Evolutionary conservation across 2,113 vertebrate species (phyloP).

Genomic region (Labeo rohita): DNA sequence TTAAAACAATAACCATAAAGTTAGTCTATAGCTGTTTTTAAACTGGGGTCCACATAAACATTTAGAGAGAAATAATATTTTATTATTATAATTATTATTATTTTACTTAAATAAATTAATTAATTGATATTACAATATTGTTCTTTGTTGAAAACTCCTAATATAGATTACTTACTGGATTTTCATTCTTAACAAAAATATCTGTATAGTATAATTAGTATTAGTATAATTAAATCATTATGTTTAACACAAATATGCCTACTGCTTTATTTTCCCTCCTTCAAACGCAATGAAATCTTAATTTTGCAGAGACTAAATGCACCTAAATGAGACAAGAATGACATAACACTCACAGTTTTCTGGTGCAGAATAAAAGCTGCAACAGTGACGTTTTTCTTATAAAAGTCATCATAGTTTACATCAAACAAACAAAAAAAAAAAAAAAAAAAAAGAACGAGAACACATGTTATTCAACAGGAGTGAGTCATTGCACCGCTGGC

Average conservation of each 20-base stretch:
- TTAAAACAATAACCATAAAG: too few relatives aligned
- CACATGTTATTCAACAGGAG: constrained; percentile 13
- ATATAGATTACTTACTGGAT: not conserved
- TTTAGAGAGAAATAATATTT: too few relatives aligned
- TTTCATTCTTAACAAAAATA: not conserved
- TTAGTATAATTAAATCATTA: not conserved
- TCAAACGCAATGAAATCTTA: not conserved
- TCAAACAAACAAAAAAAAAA: constrained; percentile 11
- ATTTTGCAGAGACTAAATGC: not conserved
- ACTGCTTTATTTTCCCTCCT: not conserved
- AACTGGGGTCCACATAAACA: too few relatives aligned
- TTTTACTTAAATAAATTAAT: too few relatives aligned
- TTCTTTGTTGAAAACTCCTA: not conserved
- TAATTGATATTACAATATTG: not conserved
- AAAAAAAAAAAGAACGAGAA: not conserved
- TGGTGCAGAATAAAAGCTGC: not conserved
- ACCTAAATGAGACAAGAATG: not conserved
- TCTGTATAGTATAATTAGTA: not conserved
- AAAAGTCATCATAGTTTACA: constrained; percentile 42
- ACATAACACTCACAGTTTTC: not conserved
- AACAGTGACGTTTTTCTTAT: constrained; percentile 7
- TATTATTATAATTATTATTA: too few relatives aligned
- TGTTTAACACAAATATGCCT: not conserved
- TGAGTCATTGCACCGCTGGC: constrained; percentile 44
- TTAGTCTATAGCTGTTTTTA: too few relatives aligned